These are phyloP conservation scores for Leucoma salicis DNA, from an alignment of 2,888 invertebrate species.

Conservation along the genomic window DNA sequence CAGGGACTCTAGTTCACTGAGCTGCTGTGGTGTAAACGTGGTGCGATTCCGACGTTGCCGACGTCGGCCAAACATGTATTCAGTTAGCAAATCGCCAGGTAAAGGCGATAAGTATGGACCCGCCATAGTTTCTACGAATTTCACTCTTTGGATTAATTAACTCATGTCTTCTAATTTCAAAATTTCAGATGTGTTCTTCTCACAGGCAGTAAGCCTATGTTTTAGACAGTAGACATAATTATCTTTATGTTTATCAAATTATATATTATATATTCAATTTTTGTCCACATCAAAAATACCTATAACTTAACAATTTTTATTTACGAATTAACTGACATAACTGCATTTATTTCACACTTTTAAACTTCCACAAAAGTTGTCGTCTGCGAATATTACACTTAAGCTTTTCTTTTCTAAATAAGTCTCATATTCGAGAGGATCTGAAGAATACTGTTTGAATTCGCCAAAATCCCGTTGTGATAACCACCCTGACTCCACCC, in stretches of 20 bases:
- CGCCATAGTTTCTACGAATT: conserved; percentile 83
- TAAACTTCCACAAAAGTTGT: conserved; percentile 45
- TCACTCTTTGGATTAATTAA: not conserved
- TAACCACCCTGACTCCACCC: conserved; percentile 76
- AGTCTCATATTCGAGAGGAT: conserved; percentile 48
- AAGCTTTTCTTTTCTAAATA: conserved; percentile 34
- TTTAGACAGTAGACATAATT: too few species aligned
- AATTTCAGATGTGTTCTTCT: too few species aligned
- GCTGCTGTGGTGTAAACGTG: conserved; percentile 96
- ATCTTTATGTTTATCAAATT: too few species aligned
- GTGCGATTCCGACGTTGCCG: conserved; percentile 95
- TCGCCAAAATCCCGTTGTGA: conserved; percentile 61
- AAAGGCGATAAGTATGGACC: conserved; percentile 93
- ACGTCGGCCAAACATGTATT: conserved; percentile 95
- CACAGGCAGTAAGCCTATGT: too few species aligned
- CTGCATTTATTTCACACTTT: conserved; percentile 8
- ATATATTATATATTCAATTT: too few species aligned
- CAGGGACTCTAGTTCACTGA: conserved; percentile 94
- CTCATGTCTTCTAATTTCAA: not conserved
- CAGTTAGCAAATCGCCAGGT: conserved; percentile 93
- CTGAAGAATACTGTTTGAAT: conserved; percentile 62
- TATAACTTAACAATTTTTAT: too few species aligned
- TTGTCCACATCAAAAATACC: too few species aligned
- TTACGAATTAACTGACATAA: too few species aligned
- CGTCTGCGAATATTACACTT: conserved; percentile 21